Conservation (phyloP, 53 echinoderm and acorn worm genomes). For the Actinopyga echinites region DNA sequence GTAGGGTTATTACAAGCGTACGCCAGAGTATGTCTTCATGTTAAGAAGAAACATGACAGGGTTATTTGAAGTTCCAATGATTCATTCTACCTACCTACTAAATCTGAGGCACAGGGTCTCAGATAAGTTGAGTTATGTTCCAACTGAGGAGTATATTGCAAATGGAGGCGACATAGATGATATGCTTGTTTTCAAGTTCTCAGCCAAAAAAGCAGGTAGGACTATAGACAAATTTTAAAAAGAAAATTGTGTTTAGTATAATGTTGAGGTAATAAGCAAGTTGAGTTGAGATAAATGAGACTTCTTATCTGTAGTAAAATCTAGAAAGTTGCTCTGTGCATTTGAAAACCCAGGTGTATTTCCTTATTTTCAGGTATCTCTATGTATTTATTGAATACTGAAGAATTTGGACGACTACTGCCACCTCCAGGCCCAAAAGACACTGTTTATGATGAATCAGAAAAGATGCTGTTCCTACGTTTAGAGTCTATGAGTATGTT, state of each 20-base stretch:
- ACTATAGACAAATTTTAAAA: too few species aligned
- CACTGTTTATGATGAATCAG: conserved; percentile 71
- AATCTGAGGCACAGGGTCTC: conserved; percentile 68
- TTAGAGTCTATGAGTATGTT: conserved; percentile 82
- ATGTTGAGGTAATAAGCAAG: too few species aligned
- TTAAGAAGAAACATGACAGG: conserved; percentile 75
- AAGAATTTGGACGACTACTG: conserved; percentile 76
- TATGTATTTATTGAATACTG: conserved; percentile 74
- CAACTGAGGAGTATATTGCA: conserved; percentile 53
- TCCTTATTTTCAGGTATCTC: conserved; percentile 64
- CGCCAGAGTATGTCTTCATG: conserved; percentile 79
- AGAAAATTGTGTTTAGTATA: too few species aligned
- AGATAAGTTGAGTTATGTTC: conserved; percentile 60
- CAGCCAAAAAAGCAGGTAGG: conserved; percentile 84
- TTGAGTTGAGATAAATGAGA: too few species aligned
- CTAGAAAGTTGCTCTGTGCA: too few species aligned
- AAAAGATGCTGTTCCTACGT: conserved; percentile 75
- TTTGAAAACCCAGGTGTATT: background rate
- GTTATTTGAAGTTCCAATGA: conserved; percentile 83
- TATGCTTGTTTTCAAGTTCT: conserved; percentile 86
- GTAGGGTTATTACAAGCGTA: conserved; percentile 93
- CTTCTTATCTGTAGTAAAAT: too few species aligned
- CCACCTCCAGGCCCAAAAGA: conserved; percentile 64
- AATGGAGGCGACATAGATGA: conserved; percentile 74
- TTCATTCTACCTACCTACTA: conserved; percentile 90